phyloP scores from a whole-genome alignment of 2,888 invertebrate genomes.

The Altica lythri region DNA sequence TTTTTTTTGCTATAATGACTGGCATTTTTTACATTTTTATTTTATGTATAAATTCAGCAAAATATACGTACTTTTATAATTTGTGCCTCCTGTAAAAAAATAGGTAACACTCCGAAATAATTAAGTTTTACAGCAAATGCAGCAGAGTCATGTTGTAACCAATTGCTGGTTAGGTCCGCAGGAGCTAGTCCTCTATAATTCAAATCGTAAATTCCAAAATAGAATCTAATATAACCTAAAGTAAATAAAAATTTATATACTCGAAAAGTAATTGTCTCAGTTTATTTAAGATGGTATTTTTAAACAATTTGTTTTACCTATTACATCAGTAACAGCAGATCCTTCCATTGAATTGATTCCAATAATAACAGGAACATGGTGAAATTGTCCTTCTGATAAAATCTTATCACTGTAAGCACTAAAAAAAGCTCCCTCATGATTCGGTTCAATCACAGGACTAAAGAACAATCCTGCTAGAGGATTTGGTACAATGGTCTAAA shows the following conservation, averaged over 20 bases:
- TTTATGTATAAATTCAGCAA: too few species aligned
- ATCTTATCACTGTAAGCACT: constrained; percentile 35
- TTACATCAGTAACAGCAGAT: constrained; percentile 22
- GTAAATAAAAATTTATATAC: neutral
- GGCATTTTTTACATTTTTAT: too few species aligned
- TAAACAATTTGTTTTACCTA: constrained; percentile 17
- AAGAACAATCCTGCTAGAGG: constrained; percentile 36
- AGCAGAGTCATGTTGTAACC: constrained; percentile 26
- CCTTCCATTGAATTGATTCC: constrained; percentile 42
- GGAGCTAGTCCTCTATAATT: constrained; percentile 34
- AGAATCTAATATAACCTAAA: constrained; percentile 35
- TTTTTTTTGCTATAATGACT: too few species aligned
- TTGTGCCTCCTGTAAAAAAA: constrained; percentile 22
- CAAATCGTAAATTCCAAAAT: constrained; percentile 34
- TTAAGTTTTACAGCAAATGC: constrained; percentile 32
- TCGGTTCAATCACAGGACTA: constrained; percentile 39
- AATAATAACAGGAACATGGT: constrained; percentile 35
- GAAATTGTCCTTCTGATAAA: constrained; percentile 35
- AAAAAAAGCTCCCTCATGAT: constrained; percentile 37
- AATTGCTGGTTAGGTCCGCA: constrained; percentile 34
- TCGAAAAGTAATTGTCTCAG: too few species aligned
- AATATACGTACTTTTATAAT: constrained; percentile 31
- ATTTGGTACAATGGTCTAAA: constrained; percentile 24
- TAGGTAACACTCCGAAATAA: constrained; percentile 33
- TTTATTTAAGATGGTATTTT: too few species aligned